Evolutionary conservation across 2,797 vertebrate genomes (phyloP).

Genomic region (Falco berigora): DNA sequence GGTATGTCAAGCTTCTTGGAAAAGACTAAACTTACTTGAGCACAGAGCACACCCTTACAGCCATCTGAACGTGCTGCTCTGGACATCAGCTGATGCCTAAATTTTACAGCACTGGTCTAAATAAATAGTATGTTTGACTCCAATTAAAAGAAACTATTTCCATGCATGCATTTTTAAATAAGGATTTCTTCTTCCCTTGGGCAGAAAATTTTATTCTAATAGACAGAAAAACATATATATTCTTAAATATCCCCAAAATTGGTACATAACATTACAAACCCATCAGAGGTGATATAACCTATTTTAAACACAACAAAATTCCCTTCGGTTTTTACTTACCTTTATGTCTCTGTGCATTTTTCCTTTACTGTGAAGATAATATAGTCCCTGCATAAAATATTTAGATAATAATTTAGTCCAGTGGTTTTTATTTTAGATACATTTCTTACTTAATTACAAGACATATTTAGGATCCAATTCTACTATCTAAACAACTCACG

Average conservation of each 20-base stretch:
- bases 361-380: conserved; percentile 97
- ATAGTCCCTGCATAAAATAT: conserved; percentile 83
- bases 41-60: background rate
- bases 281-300: background rate
- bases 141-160: background rate
- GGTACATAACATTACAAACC: background rate
- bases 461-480: background rate
- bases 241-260: background rate
- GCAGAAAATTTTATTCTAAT: background rate
- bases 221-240: background rate
- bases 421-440: background rate
- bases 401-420: background rate
- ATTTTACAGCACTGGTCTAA: background rate
- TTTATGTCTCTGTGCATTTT: conserved; percentile 99
- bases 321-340: conserved; percentile 72
- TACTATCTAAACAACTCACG: background rate
- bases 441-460: background rate
- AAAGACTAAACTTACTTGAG: background rate
- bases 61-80: background rate
- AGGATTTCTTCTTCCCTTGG: background rate
- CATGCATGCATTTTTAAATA: background rate
- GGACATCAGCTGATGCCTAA: background rate
- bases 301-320: background rate
- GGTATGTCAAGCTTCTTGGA: background rate
- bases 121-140: background rate